Evolutionary conservation across 1,140 invertebrate species (phyloP), one percentile per base, ranked within the genome.

Genomic region (Brachionus koreanus): DNA sequence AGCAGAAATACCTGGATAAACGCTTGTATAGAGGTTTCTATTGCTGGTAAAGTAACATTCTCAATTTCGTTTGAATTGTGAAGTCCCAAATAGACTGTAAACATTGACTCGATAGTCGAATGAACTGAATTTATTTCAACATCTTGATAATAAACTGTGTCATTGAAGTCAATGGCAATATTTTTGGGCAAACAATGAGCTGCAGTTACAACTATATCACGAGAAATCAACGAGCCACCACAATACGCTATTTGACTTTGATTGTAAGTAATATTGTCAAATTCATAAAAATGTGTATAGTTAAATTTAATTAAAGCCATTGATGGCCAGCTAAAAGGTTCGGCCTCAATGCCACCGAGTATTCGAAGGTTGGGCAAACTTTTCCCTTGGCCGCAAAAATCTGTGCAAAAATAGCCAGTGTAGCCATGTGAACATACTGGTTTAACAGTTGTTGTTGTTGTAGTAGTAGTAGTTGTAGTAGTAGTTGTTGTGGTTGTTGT

Each of bases 31-130:
- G 29, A 16, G 25, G 25, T 13, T 33, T 37, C 5, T 6, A 33
- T 10, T 5, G 25, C 25, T 16, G 63, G 63, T 5, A 65, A 37
- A 7, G 63, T 65, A 13, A 65, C 13, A 5, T 65, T 65, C 5
- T 33, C 25, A 65, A 33, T 33, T 13, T 65, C 63, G 33, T 16
- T n/a, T n/a, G 33, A 65, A 5, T 65, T 23, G 10, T 81, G 49
- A 5, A 25, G 12, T 2, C 49, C 52, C 9, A 81, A 29, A 19
- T 81, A 81, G 13, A 81, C 77, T 7, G 13, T 52, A 37, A 49
- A 77, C 75, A 77, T 77, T n/a, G 75, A 77, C 43, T 77, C 75
- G 35, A 16, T 49, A 19, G 25, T 77, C 12, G 43, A 39, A 33
- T 52, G 46, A 4, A 77, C 4, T 19, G n/a, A 16, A 23, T 77